Base-by-base conservation (phyloP, 2,797 vertebrate genomes). In the Perodicticus potto region DNA sequence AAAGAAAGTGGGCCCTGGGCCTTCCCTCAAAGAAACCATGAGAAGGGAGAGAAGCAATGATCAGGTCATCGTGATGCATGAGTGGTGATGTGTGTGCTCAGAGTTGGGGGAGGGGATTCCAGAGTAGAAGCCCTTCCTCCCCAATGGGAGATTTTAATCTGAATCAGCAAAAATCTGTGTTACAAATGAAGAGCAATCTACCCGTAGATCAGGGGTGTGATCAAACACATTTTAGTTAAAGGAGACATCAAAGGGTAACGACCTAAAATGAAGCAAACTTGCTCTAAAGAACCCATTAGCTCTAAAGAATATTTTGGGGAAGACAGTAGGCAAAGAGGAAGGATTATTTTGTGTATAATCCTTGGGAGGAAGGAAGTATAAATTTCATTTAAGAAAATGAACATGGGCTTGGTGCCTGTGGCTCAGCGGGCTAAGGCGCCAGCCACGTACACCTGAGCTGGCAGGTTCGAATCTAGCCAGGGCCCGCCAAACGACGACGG, bases 361-460 rank as follows among this genome's bases (percentile, higher is more conserved):
- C 27, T 55, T 45, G 13, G 14, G 61, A 94, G 16, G 10, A 40
- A 37, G 40, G 7, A 81, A 89, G n/a, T 61, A 76, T 37, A 59
- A n/a, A 92, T 49, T 65, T 89, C 4, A n/a, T n/a, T 67, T 59
- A 77, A 91, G 69, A 84, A 63, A 78, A 53, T n/a, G n/a, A n/a
- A n/a, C n/a, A n/a, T n/a, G n/a, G n/a, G n/a, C n/a, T n/a, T n/a
- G n/a, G n/a, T n/a, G n/a, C n/a, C n/a, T n/a, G n/a, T n/a, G n/a
- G n/a, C n/a, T n/a, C n/a, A n/a, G n/a, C n/a, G n/a, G n/a, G n/a
- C n/a, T n/a, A n/a, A n/a, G n/a, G n/a, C n/a, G n/a, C n/a, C n/a
- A n/a, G n/a, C n/a, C n/a, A n/a, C n/a, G n/a, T n/a, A n/a, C n/a
- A n/a, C n/a, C n/a, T n/a, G n/a, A n/a, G n/a, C n/a, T n/a, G n/a